Base-by-base conservation (phyloP, 2,113 vertebrate genomes). In the Lagopus leucura region DNA sequence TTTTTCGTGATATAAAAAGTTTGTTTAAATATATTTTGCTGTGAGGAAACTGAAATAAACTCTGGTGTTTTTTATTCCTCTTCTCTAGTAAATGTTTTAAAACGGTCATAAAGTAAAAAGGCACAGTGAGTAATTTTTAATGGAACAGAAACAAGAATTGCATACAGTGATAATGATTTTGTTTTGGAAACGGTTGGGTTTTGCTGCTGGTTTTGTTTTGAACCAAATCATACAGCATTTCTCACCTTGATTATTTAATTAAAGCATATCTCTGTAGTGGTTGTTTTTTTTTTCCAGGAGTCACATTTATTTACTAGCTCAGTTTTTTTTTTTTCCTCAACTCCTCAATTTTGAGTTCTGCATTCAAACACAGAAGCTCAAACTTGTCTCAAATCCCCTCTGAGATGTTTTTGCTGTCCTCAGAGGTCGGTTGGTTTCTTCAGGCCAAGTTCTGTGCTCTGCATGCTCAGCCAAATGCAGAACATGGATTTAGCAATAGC, bases 1-100 rank as follows among this genome's bases (percentile, higher is more conserved):
- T 88, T 94, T 91, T 81, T 92, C 4, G 5, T 75, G 83, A 22
- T 67, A 28, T 82, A 58, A 60, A 55, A 13, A 20, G 16, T 38
- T 55, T 42, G 28, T 77, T 93, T 86, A 71, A 57, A 69, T 90
- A 32, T 88, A n/a, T 83, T 91, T 87, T 94, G 16, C 64, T 48
- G 5, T 67, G 21, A 88, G 65, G 50, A 83, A 72, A 42, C 8
- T 18, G 65, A 87, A 92, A 42, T 86, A 73, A 79, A 55, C 82
- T 63, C 60, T 63, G 54, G 14, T 28, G 8, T 58, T 82, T 78
- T 45, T 83, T 77, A 89, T 91, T 73, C 89, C 34, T 91, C 55
- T 87, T 19, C 24, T 82, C 57, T 54, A 36, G 28, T 78, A n/a
- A 55, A 70, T 28, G 80, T 48, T 67, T 86, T 11, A 91, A 86